phyloP scores from a whole-genome alignment of 2,888 invertebrate genomes.

The Synanthedon andrenaeformis region DNA sequence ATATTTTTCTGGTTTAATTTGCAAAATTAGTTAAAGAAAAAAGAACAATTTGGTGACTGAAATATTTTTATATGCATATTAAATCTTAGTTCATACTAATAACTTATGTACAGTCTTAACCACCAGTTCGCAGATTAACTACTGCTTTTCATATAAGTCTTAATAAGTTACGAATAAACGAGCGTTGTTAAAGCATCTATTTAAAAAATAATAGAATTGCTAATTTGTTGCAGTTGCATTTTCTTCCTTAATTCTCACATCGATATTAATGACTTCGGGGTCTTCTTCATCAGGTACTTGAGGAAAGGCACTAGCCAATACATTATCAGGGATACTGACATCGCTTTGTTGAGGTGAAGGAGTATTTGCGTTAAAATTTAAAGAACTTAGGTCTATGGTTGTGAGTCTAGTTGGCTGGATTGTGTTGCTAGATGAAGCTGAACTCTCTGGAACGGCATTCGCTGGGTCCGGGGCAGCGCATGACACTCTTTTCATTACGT shows the following conservation, averaged over 20 bases:
- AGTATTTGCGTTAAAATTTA: not conserved
- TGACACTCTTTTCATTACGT: slow-evolving; percentile 3
- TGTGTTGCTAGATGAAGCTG: not conserved
- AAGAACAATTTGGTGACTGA: no score
- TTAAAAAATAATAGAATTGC: not conserved
- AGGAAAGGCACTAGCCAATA: slow-evolving; percentile 1
- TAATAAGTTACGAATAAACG: not conserved
- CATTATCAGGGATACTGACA: slow-evolving; percentile 1
- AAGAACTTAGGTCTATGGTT: not conserved
- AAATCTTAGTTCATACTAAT: no score
- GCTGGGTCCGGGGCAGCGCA: not conserved
- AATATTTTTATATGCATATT: no score
- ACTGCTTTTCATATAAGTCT: not conserved
- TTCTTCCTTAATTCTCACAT: not conserved
- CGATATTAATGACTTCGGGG: not conserved
- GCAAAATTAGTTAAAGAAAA: no score
- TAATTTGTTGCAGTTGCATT: not conserved
- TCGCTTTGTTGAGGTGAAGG: not conserved
- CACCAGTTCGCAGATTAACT: no score
- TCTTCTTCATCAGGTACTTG: not conserved
- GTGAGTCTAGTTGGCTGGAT: slow-evolving; percentile 1
- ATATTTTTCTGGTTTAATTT: no score
- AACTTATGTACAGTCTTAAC: no score
- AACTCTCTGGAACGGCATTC: not conserved
- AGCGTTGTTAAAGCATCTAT: not conserved